Evolutionary conservation across 1,140 invertebrate species (phyloP).

Genomic region (Dinoponera quadriceps): DNA sequence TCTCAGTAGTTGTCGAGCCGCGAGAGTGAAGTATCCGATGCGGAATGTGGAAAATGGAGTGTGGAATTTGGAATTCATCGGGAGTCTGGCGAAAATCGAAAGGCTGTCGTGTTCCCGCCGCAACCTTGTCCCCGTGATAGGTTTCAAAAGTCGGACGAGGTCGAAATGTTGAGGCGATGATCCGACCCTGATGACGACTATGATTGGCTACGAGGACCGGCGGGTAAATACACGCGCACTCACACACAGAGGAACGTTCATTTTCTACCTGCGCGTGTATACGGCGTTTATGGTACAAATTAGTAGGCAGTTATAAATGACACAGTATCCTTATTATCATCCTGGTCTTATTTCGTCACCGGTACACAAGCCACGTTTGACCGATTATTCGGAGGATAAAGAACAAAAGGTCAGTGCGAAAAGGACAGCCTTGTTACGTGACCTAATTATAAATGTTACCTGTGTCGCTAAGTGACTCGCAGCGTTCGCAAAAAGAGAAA

Average conservation of each 20-base stretch:
- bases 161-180: neutral
- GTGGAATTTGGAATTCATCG: too few species aligned
- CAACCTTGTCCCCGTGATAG: neutral
- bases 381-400: conserved; percentile 33
- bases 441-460: conserved; percentile 39
- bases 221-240: conserved; percentile 70
- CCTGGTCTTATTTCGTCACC: conserved; percentile 58
- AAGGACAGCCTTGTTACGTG: conserved; percentile 20
- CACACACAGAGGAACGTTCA: conserved; percentile 50
- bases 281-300: conserved; percentile 80
- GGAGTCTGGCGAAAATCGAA: neutral
- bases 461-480: neutral
- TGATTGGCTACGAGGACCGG: conserved; percentile 50
- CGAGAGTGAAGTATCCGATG: too few species aligned
- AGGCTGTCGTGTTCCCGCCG: neutral
- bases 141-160: neutral
- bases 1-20: too few species aligned
- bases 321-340: conserved; percentile 73
- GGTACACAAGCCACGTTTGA: conserved; percentile 55
- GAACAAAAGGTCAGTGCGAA: neutral
- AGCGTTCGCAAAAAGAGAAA: neutral
- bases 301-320: conserved; percentile 84
- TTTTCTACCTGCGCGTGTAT: conserved; percentile 73
- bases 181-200: conserved; percentile 71
- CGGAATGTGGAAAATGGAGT: too few species aligned